phyloP scores from a whole-genome alignment of 2,797 vertebrate genomes.

The Catostomus latipinnis region DNA sequence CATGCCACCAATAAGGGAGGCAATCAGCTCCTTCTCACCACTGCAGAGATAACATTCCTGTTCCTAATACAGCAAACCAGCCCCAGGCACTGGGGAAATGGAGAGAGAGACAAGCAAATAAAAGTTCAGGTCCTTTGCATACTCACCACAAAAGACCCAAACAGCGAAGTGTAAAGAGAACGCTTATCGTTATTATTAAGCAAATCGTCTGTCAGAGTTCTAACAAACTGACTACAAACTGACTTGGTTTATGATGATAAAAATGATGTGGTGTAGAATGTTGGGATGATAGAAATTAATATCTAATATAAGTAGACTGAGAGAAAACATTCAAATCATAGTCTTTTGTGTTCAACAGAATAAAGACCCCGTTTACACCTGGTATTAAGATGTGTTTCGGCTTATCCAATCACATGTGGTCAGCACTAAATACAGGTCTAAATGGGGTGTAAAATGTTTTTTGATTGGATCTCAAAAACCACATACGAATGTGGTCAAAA shows the following conservation, averaged over 20 bases:
- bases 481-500: too few species aligned
- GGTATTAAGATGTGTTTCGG: too few species aligned
- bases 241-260: constrained; percentile 8
- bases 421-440: too few species aligned
- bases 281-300: background rate
- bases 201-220: background rate
- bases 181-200: background rate
- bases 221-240: background rate
- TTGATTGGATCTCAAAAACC: too few species aligned
- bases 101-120: constrained; percentile 69
- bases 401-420: too few species aligned
- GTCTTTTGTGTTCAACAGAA: too few species aligned
- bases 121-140: constrained; percentile 66
- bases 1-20: constrained; percentile 72
- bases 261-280: background rate
- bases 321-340: background rate
- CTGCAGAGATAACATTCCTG: constrained; percentile 73
- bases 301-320: background rate
- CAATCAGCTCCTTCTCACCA: constrained; percentile 72
- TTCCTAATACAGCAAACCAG: constrained; percentile 76
- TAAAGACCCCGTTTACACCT: too few species aligned
- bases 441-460: too few species aligned
- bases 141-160: constrained; percentile 54
- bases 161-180: constrained; percentile 17
- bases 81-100: constrained; percentile 67